Evolutionary conservation across 2,888 invertebrate species (phyloP), one percentile per base, ranked within the genome.

Genomic region (Drosophila percnosoma): DNA sequence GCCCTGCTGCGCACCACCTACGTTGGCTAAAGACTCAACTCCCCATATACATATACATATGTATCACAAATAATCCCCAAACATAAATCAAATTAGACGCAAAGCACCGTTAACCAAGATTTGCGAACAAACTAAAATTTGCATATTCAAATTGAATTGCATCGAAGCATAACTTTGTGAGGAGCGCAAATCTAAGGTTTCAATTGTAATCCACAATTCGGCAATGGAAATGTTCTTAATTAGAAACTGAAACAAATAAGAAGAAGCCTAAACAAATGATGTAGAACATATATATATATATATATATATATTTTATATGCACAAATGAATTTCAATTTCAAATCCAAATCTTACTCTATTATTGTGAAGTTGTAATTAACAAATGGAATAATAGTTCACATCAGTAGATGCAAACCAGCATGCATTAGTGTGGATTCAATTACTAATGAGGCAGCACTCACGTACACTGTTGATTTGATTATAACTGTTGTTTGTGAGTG

Each of bases 1-100:
- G 90, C 91, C 1, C 72, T 91, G 6, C 76, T 91, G 0, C 83
- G 90, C 15, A 90, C 91, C 4, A 90, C 90, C 0, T 91, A 91
- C 55, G 75, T 79, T n/a, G 87, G 85, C n/a, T 84, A 60, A 69
- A 4, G 45, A 6, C 0, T 1, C 2, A 24, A 4, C 21, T 4
- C 7, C 13, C 7, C 5, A 10, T 4, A 33, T 10, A 33, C 4
- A 24, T 2, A 2, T 24, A 24, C 24, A 24, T 24, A 24, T 24
- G 2, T 24, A 24, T 24, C 24, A 11, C 31, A 11, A 36, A 7
- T 36, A 36, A 36, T 15, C 15, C 36, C 36, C 15, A 36, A 36
- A 7, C 6, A 36, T 15, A 15, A 6, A 15, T 15, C 36, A 3
- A 36, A 15, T 7, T 15, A 15, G 6, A 36, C 15, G 36, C 15